A percentile compares a stretch with the other conserved stretches of the same genome.
phyloP scores from a whole-genome alignment of 2,113 vertebrate species.

The Physeter macrocephalus region DNA sequence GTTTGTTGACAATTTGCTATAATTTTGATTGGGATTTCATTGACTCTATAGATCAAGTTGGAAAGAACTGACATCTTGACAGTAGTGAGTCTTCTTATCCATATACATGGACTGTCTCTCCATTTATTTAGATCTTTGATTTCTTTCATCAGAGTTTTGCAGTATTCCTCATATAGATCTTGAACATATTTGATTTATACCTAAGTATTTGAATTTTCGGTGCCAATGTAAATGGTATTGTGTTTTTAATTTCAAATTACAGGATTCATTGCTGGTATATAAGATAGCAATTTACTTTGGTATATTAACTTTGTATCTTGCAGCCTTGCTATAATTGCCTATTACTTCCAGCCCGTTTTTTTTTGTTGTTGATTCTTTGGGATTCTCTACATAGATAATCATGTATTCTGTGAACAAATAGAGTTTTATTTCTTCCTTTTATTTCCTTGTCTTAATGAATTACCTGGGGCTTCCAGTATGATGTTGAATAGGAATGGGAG shows the following conservation, averaged over 20 bases:
- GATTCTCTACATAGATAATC: background rate
- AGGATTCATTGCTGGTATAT: background rate
- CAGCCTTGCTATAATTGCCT: background rate
- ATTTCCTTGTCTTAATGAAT: background rate
- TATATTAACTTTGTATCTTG: background rate
- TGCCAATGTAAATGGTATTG: background rate
- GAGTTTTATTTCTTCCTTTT: background rate
- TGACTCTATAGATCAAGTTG: background rate
- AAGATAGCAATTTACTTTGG: background rate
- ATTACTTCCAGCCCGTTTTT: background rate
- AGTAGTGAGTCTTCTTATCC: background rate
- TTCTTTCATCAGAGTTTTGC: background rate
- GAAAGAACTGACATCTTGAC: background rate
- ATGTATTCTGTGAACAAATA: background rate
- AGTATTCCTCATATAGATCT: background rate
- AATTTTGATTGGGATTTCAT: background rate
- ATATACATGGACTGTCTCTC: background rate
- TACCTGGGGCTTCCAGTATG: background rate
- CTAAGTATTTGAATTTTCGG: background rate
- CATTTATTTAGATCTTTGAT: background rate
- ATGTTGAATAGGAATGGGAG: background rate
- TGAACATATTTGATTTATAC: background rate
- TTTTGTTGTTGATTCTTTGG: background rate
- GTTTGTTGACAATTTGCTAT: background rate
- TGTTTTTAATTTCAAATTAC: background rate